phyloP scores from a whole-genome alignment of 2,797 vertebrate species.

The Bradypus variegatus region DNA sequence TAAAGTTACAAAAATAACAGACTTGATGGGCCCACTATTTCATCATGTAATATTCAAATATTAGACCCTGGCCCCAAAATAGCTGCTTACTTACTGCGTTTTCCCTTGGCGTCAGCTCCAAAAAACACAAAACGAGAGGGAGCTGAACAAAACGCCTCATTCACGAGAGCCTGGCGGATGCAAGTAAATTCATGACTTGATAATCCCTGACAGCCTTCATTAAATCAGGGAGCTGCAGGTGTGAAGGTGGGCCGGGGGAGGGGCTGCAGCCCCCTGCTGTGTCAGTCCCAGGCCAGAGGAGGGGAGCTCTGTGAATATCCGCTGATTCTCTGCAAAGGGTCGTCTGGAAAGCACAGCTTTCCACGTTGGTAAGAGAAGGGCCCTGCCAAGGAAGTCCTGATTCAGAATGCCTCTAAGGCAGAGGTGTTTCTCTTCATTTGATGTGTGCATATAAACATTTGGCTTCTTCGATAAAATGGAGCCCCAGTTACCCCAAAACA shows the following conservation, averaged over 20 bases:
- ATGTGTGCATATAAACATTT: background rate
- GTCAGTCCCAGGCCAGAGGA: background rate
- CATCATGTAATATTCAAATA: constrained; percentile 53
- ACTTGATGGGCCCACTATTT: constrained; percentile 43
- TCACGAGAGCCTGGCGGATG: constrained; percentile 68
- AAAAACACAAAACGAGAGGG: constrained; percentile 55
- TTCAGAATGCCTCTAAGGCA: constrained; percentile 18
- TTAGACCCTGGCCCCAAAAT: constrained; percentile 56
- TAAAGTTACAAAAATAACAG: constrained; percentile 28
- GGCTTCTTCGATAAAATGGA: background rate
- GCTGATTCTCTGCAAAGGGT: background rate
- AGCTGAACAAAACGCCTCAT: constrained; percentile 69
- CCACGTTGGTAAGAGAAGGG: constrained; percentile 53
- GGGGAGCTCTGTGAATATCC: background rate
- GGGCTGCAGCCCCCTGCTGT: background rate
- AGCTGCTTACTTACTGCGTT: constrained; percentile 34
- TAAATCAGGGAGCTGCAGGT: constrained; percentile 74
- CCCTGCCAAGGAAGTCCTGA: background rate
- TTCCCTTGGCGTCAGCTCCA: constrained; percentile 55
- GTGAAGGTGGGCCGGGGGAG: constrained; percentile 56
- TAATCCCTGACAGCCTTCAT: constrained; percentile 75
- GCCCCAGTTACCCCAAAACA: background rate
- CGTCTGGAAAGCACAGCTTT: background rate
- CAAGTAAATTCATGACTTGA: constrained; percentile 71
- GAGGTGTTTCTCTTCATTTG: constrained; percentile 40